Conservation (phyloP, 1,140 invertebrate genomes). For the Neodiprion lecontei region DNA sequence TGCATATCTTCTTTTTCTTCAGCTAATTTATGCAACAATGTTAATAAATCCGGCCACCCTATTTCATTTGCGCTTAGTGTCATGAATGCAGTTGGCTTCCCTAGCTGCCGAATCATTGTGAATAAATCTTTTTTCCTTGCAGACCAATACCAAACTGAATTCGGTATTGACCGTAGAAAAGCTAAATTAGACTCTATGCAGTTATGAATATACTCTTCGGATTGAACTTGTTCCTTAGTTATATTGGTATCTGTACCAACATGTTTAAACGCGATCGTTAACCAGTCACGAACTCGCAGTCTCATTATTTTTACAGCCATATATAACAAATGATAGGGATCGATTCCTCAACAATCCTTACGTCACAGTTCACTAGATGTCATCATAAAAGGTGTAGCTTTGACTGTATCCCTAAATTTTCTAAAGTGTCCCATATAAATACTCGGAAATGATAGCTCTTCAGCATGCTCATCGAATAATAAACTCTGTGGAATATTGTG, state of each 20-base stretch:
- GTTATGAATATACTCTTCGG: constrained; percentile 26
- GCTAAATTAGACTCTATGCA: constrained; percentile 34
- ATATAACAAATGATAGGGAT: constrained; percentile 35
- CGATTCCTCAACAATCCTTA: constrained; percentile 31
- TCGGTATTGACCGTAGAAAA: constrained; percentile 31
- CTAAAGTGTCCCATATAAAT: constrained; percentile 48
- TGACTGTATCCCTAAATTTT: constrained; percentile 35
- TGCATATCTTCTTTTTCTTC: constrained; percentile 36
- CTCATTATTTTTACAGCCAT: constrained; percentile 37
- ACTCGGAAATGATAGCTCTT: constrained; percentile 50
- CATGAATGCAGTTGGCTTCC: constrained; percentile 42
- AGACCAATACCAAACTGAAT: constrained; percentile 39
- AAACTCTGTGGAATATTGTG: constrained; percentile 30
- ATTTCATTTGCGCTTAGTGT: constrained; percentile 44
- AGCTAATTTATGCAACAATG: constrained; percentile 48
- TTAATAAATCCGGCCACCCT: constrained; percentile 47
- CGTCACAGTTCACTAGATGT: constrained; percentile 35
- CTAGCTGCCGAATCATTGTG: constrained; percentile 43
- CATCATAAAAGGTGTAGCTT: constrained; percentile 33
- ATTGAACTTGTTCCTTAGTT: constrained; percentile 30
- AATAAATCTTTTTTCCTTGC: constrained; percentile 52
- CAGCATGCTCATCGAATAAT: constrained; percentile 40
- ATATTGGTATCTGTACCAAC: constrained; percentile 32
- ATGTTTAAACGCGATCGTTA: constrained; percentile 36
- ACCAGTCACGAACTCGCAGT: constrained; percentile 24